Evolutionary conservation across 1,140 invertebrate genomes (phyloP).

Genomic region (Vollenhovia emeryi): DNA sequence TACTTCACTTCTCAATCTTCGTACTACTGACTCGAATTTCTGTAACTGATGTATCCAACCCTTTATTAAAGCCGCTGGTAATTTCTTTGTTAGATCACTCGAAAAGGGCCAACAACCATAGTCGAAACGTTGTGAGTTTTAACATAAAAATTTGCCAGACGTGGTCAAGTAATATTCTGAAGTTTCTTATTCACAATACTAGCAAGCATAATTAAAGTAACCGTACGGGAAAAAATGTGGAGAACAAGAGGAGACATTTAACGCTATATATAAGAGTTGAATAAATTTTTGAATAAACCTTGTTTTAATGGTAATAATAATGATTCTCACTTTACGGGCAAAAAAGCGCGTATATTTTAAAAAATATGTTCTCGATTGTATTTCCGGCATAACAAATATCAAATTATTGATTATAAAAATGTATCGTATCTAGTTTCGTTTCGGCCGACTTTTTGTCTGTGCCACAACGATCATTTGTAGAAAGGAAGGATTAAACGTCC

Average conservation of each 20-base stretch:
- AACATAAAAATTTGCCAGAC: no score
- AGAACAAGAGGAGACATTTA: neutral
- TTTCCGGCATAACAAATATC: constrained; percentile 46
- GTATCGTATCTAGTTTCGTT: constrained; percentile 42
- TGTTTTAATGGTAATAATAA: constrained; percentile 19
- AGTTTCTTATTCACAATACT: neutral
- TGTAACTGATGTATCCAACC: no score
- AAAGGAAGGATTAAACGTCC: constrained; percentile 36
- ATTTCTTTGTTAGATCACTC: no score
- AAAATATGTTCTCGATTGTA: constrained; percentile 49
- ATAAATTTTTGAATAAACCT: constrained; percentile 18
- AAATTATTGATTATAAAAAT: constrained; percentile 56
- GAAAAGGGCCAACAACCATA: no score
- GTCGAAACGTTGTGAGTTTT: no score
- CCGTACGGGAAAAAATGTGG: neutral
- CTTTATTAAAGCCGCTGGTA: no score
- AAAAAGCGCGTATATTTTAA: constrained; percentile 10
- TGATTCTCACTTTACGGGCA: neutral
- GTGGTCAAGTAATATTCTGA: no score
- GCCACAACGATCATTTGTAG: constrained; percentile 38
- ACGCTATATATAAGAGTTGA: neutral
- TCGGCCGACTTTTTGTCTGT: constrained; percentile 26
- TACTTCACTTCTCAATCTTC: no score
- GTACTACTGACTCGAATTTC: no score
- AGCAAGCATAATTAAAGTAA: neutral